Evolutionary conservation across 2,797 vertebrate genomes (phyloP).

Genomic region (Uromys caudimaculatus): DNA sequence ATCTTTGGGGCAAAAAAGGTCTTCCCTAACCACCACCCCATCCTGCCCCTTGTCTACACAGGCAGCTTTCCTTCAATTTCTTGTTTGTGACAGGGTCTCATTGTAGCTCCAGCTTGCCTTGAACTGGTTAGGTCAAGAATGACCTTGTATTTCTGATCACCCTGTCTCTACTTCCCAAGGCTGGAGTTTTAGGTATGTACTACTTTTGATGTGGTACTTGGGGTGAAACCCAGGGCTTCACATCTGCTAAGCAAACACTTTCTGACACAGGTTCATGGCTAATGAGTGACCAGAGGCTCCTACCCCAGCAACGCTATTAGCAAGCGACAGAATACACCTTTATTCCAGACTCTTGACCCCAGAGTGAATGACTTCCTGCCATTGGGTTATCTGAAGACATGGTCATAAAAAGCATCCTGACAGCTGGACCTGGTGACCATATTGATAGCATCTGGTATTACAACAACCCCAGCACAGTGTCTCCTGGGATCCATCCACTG

Average conservation of each 20-base stretch:
- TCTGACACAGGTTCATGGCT: neutral
- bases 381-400: neutral
- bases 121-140: neutral
- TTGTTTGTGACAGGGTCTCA: neutral
- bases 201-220: neutral
- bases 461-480: neutral
- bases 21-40: neutral
- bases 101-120: too few species aligned
- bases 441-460: neutral
- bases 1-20: neutral
- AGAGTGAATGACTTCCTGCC: neutral
- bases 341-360: neutral
- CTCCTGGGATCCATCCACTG: neutral
- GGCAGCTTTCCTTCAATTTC: neutral
- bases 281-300: neutral
- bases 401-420: neutral
- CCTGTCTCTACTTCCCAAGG: neutral
- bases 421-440: neutral
- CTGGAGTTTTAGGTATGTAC: too few species aligned
- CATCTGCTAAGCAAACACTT: neutral
- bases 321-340: neutral
- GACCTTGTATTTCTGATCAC: neutral
- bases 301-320: neutral
- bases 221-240: neutral
- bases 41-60: neutral